Evolutionary conservation across 2,113 vertebrate species (phyloP), one percentile per base, ranked within the genome.

Genomic region (Melanerpes aurifrons): DNA sequence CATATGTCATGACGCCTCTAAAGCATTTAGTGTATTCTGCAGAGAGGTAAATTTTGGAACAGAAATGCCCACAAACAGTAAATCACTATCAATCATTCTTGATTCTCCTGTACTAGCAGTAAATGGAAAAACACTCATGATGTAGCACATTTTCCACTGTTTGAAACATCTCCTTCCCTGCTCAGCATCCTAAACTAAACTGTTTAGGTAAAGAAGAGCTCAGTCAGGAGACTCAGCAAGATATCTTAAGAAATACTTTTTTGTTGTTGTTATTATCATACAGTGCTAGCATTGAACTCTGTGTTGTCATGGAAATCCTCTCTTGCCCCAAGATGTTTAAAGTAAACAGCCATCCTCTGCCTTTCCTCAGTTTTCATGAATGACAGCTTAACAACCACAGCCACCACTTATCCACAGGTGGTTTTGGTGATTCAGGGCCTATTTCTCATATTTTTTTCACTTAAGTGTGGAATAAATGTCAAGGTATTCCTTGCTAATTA

Each of bases 331-430:
- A 80, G 84, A 93, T 50, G 66, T 79, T 89, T 86, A 87, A 95
- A 92, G 90, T 76, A 96, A 96, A 93, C 87, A 92, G 70, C 63
- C 87, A 94, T 95, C 82, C 75, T 93, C 89, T 94, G 89, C 87
- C 81, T 95, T 95, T 93, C 80, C 88, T 92, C 92, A 91, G 70
- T 91, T 94, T 93, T 86, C 73, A 69, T 86, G 95, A 96, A 95
- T 92, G 95, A 96, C 94, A 95, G 88, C 76, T 93, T 94, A 96
- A 97, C 75, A 87, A 82, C 67, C 70, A 86, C 31, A 13, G 22
- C 43, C 62, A 81, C 62, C 37, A 86, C 81, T 94, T 86, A 87
- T 22, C 74, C 63, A 84, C 69, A 77, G 87, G 92, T 94, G 70
- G 43, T 71, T 96, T 83, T 72, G 71, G 71, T 79, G 86, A 67